Conservation (phyloP, 2,888 invertebrate genomes). For the Heteromyza rotundicornis region DNA sequence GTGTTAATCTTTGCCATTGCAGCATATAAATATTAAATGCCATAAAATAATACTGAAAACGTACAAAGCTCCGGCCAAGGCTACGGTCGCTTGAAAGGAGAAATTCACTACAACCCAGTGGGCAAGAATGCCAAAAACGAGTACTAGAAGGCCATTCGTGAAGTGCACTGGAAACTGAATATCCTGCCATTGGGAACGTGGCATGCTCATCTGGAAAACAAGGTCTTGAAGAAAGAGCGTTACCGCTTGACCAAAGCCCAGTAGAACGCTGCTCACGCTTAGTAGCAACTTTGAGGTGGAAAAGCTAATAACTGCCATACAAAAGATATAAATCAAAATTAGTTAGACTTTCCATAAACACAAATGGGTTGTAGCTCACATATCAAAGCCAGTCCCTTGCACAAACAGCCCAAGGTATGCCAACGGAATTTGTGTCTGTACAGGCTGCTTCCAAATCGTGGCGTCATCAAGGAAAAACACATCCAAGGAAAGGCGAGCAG, state of each 20-base stretch:
- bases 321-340: background rate
- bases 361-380: slow-evolving; percentile 44
- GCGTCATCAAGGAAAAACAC: slow-evolving; percentile 62
- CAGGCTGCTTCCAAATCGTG: slow-evolving; percentile 57
- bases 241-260: slow-evolving; percentile 61
- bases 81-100: slow-evolving; percentile 58
- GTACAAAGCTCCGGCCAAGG: slow-evolving; percentile 53
- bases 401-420: slow-evolving; percentile 58
- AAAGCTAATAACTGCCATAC: slow-evolving; percentile 55
- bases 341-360: background rate
- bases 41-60: slow-evolving; percentile 52
- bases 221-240: slow-evolving; percentile 59
- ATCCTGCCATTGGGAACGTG: slow-evolving; percentile 57
- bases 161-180: slow-evolving; percentile 58
- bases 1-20: slow-evolving; percentile 48
- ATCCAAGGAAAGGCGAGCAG: slow-evolving; percentile 63
- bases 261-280: slow-evolving; percentile 58
- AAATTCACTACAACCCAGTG: slow-evolving; percentile 57
- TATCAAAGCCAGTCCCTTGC: slow-evolving; percentile 56
- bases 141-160: slow-evolving; percentile 57
- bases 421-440: slow-evolving; percentile 57
- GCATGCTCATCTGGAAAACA: slow-evolving; percentile 59
- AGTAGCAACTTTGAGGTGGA: slow-evolving; percentile 59
- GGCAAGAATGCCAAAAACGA: slow-evolving; percentile 57
- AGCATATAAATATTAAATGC: slow-evolving; percentile 55